Evolutionary conservation across 1,140 invertebrate genomes (phyloP).

Genomic region (Anthonomus grandis): DNA sequence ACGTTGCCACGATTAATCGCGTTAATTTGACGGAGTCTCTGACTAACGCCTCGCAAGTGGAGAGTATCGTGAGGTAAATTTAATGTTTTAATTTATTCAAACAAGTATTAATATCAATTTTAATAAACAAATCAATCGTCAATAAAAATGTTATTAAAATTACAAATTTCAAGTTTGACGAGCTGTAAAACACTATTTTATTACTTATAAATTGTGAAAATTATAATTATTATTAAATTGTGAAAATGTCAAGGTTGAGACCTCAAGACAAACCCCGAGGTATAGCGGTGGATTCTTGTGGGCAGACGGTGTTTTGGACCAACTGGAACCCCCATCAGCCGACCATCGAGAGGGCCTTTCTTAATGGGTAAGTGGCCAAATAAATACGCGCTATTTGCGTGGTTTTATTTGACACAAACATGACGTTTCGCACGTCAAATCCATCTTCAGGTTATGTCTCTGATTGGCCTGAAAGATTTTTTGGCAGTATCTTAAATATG

Average conservation of each 20-base stretch:
- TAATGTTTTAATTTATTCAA: background rate
- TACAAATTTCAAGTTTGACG: no score
- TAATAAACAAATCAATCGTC: background rate
- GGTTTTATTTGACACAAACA: background rate
- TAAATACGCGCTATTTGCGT: background rate
- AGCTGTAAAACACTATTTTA: no score
- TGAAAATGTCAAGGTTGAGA: conserved; percentile 50
- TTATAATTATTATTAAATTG: background rate
- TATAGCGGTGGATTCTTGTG: conserved; percentile 78
- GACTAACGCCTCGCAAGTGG: conserved; percentile 50
- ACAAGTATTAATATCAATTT: background rate
- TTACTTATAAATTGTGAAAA: no score
- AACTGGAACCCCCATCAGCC: conserved; percentile 77
- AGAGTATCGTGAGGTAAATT: conserved; percentile 59
- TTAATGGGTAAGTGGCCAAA: conserved; percentile 56
- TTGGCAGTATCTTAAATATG: no score
- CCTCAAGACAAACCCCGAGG: conserved; percentile 75
- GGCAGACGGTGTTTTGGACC: conserved; percentile 71
- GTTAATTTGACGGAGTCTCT: conserved; percentile 51
- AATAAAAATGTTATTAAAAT: no score
- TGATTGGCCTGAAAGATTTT: no score
- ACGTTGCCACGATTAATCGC: conserved; percentile 69
- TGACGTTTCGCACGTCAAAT: no score
- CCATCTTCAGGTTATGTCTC: no score
- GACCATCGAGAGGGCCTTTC: conserved; percentile 68